Evolutionary conservation across 64 coral and sea anemone genomes (phyloP).

Genomic region (Stylophora pistillata): DNA sequence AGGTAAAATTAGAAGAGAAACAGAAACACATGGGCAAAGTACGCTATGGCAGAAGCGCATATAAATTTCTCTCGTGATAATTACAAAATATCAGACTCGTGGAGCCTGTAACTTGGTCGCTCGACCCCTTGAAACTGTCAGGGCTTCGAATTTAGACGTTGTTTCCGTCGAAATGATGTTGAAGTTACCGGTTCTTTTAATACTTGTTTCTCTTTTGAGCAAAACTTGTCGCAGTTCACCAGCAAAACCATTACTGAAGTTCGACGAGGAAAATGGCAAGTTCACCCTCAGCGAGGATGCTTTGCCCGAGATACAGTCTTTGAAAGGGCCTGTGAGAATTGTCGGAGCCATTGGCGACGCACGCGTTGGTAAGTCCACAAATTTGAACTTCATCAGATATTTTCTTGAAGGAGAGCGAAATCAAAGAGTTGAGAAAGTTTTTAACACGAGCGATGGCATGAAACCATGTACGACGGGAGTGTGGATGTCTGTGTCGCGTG

Average conservation of each 20-base stretch:
- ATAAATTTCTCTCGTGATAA: too few species aligned
- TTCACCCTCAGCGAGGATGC: constrained; percentile 47
- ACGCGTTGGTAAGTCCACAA: constrained; percentile 76
- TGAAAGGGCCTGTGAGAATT: constrained; percentile 20
- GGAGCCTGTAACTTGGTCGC: too few species aligned
- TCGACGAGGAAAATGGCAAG: constrained; percentile 19
- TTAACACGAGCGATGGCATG: constrained; percentile 59
- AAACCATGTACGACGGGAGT: constrained; percentile 61
- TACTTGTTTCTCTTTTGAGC: constrained; percentile 1
- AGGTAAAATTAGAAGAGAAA: not conserved
- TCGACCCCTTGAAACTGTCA: not conserved
- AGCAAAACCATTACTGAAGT: constrained; percentile 49
- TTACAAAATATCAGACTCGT: too few species aligned
- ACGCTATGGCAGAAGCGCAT: not conserved
- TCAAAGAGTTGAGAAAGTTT: constrained; percentile 46
- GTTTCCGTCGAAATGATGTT: constrained; percentile 9
- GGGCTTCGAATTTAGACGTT: not conserved
- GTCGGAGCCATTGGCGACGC: constrained; percentile 64
- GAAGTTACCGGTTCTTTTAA: not conserved
- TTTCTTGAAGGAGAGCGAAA: constrained; percentile 32
- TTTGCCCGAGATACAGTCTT: constrained; percentile 11
- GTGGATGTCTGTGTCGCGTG: constrained; percentile 49
- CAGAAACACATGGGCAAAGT: not conserved
- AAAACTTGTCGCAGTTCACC: not conserved
- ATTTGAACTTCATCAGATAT: constrained; percentile 64